A percentile compares a stretch with the other conserved stretches of the same genome.
These are phyloP conservation scores for Miichthys miiuy DNA, from an alignment of 2,797 vertebrate species.

Conservation along the genomic window DNA sequence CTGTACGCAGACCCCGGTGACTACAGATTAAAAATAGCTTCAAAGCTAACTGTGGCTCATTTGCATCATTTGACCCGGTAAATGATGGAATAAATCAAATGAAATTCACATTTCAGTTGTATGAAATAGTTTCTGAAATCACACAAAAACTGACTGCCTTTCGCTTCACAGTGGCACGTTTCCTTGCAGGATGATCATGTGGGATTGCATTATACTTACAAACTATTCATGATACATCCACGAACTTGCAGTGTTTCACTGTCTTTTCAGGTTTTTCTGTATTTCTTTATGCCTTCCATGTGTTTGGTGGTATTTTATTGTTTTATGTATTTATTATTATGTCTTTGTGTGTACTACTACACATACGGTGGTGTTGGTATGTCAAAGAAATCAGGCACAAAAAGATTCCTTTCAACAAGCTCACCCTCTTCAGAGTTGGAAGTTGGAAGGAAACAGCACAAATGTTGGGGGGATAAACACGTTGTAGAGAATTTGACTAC, in stretches of 20 bases:
- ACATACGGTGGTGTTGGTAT: too few relatives aligned
- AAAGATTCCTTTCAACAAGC: neutral
- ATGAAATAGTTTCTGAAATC: neutral
- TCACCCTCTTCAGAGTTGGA: neutral
- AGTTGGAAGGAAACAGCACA: neutral
- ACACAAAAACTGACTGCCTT: neutral
- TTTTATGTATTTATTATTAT: too few relatives aligned
- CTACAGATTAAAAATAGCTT: neutral
- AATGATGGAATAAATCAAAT: neutral
- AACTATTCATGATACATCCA: neutral
- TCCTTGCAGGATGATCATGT: neutral
- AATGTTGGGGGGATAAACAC: neutral
- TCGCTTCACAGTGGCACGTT: neutral
- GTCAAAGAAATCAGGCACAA: neutral
- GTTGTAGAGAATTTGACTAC: neutral
- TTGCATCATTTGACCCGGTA: neutral
- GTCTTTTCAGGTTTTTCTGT: neutral
- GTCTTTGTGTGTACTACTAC: too few relatives aligned
- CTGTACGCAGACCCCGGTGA: neutral
- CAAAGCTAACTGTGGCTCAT: neutral
- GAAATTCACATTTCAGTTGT: neutral
- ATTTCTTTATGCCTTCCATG: neutral
- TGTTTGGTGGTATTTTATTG: neutral
- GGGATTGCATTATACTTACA: neutral
- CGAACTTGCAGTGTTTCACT: neutral